Conservation (phyloP, 2,888 invertebrate genomes). For the Coremacera marginata region DNA sequence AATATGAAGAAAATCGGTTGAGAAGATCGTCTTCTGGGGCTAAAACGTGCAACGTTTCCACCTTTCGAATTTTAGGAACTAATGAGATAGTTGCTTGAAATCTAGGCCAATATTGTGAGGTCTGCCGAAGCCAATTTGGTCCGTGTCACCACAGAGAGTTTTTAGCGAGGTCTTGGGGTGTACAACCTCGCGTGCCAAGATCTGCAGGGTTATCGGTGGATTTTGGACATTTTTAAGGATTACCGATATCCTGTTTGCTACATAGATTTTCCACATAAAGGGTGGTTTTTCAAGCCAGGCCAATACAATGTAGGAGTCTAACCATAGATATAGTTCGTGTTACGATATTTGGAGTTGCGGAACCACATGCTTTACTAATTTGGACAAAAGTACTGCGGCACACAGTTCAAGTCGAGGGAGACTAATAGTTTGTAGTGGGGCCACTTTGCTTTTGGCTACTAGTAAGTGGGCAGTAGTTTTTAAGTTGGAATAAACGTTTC, state of each 20-base stretch:
- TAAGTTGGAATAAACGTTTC: background rate
- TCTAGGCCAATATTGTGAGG: too few species aligned
- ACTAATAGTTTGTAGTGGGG: background rate
- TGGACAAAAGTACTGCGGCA: background rate
- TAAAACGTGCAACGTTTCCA: too few species aligned
- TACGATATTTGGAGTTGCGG: background rate
- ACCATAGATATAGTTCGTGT: conserved; percentile 6
- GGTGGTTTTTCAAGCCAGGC: conserved; percentile 41
- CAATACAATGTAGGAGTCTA: conserved; percentile 35
- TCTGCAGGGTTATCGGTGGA: too few species aligned
- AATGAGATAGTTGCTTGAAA: too few species aligned
- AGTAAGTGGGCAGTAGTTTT: background rate
- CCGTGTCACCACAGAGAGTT: too few species aligned
- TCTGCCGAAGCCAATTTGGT: too few species aligned
- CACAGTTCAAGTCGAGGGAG: conserved; percentile 13
- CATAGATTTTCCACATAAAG: conserved; percentile 31
- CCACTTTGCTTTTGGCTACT: background rate
- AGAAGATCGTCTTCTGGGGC: too few species aligned
- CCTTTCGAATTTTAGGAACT: too few species aligned
- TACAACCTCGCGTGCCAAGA: too few species aligned
- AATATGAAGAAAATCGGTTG: too few species aligned
- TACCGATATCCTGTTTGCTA: conserved; percentile 32
- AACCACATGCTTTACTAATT: background rate
- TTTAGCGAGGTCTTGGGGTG: too few species aligned
- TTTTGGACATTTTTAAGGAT: background rate